Evolutionary conservation across 2,113 vertebrate species (phyloP), one percentile per base, ranked within the genome.

Genomic region (Lontra canadensis): DNA sequence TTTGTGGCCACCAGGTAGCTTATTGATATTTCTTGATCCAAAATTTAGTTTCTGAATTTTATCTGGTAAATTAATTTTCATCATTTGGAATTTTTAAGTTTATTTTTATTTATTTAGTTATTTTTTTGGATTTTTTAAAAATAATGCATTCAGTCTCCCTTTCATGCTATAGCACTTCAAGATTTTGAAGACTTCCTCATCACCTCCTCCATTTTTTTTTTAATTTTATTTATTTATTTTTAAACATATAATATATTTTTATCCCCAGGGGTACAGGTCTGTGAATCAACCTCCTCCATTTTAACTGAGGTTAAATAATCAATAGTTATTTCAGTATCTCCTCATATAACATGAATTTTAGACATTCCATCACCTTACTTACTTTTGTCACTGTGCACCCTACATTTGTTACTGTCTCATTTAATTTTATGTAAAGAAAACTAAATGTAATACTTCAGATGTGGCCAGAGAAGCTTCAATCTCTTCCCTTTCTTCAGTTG

Each of bases 271-370:
- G n/a, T n/a, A n/a, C n/a, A n/a, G n/a, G n/a, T n/a, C n/a, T n/a
- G n/a, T n/a, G n/a, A n/a, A n/a, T n/a, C n/a, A n/a, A 0, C 1
- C 7, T 76, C 2, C 14, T 1, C 11, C 0, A 49, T 44, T 94
- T 12, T 78, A 96, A 90, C 47, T 26, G 61, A 71, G 36, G 9
- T 88, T 84, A 71, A 95, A 55, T 47, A 74, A 79, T 84, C 65
- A 91, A n/a, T 3, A 42, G 14, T 88, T 91, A 73, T 36, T 88
- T 94, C 20, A 87, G 15, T 59, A 92, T 61, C 61, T 88, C 10
- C 34, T 61, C 34, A n/a, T 31, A 73, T 5, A 6, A 61, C 36
- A 74, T 73, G 14, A 88, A 88, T 80, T 92, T 82, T 39, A 63
- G 44, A 87, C 4, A 79, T 59, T 3, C 4, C 5, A 34, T 3